Base-by-base conservation (phyloP, 2,113 vertebrate genomes). In the Psittacula cyanocephala region DNA sequence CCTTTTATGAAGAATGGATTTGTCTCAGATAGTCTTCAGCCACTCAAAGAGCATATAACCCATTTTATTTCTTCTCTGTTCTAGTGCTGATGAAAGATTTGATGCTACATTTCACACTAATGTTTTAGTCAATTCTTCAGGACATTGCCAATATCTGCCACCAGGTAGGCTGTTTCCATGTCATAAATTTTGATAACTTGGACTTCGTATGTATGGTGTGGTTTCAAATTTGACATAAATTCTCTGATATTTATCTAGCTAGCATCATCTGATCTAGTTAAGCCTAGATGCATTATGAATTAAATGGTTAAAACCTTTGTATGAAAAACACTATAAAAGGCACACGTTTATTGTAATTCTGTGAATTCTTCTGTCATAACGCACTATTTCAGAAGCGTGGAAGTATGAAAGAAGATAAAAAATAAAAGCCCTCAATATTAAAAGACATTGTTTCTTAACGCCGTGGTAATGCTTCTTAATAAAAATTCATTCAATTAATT, bases 61-160 rank as follows among this genome's bases (percentile, higher is more conserved):
- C 31, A 59, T 81, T 81, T 76, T 91, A 37, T 43, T 94, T 88
- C 62, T 75, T 69, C 60, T 50, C 86, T 44, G 44, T 96, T 97
- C 90, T 96, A 99, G 99, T 96, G 99, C 99, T 31, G 99, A 99
- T 72, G 99, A 99, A 96, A 97, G 98, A 46, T 99, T 99, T 84
- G 99, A 99, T 92, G 98, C 99, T 68, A 99, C 99, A 3, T 99
- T 99, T 97, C 99, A 99, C 91, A 99, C 99, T 94, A 99, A 99
- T 7, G 98, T 99, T 92, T 64, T 99, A 94, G 99, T 99, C 94
- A 98, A 98, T 88, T 98, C 98, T 55, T 98, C 98, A 2, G 99
- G 99, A 35, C 81, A 97, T 17, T 99, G 99, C 88, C 97, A 98
- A 24, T 99, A 99, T 92, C 80, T 99, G 39, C 99, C 99, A 69